Conservation (phyloP, 64 coral and sea anemone genomes). For the Actinia equina region DNA sequence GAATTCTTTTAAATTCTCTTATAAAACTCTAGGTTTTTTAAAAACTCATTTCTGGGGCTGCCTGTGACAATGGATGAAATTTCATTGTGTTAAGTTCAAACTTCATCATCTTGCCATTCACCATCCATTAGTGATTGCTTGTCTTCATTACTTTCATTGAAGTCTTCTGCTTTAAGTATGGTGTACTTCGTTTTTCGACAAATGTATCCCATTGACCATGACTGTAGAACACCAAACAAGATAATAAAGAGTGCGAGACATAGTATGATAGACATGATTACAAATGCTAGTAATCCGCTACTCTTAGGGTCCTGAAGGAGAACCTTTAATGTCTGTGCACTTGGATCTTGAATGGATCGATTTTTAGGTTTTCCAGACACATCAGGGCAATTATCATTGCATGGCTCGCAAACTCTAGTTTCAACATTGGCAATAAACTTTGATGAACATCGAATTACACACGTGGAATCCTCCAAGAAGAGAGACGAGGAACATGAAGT, state of each 20-base stretch:
- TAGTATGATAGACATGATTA: conserved; percentile 25
- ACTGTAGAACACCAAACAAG: conserved; percentile 59
- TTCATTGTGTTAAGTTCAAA: not conserved
- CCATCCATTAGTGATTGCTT: conserved; percentile 26
- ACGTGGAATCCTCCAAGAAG: conserved; percentile 65
- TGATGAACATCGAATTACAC: conserved; percentile 77
- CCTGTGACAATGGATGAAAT: no score
- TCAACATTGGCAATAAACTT: conserved; percentile 2
- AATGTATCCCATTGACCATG: conserved; percentile 18
- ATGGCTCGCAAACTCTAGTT: conserved; percentile 37
- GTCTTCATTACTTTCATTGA: not conserved
- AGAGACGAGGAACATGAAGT: conserved; percentile 48
- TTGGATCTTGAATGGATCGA: conserved; percentile 40
- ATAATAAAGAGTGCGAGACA: conserved; percentile 33
- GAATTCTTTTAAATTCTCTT: no score
- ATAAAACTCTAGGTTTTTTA: no score
- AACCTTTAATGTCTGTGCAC: conserved; percentile 11
- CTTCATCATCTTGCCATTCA: conserved; percentile 3
- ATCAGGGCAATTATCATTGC: conserved; percentile 20
- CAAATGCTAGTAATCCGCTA: conserved; percentile 18
- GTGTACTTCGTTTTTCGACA: conserved; percentile 3
- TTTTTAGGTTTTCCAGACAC: not conserved
- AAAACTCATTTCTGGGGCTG: no score
- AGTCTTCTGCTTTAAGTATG: not conserved
- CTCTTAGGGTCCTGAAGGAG: conserved; percentile 11